Conservation (phyloP, 2,888 invertebrate genomes). For the Latheticus oryzae region DNA sequence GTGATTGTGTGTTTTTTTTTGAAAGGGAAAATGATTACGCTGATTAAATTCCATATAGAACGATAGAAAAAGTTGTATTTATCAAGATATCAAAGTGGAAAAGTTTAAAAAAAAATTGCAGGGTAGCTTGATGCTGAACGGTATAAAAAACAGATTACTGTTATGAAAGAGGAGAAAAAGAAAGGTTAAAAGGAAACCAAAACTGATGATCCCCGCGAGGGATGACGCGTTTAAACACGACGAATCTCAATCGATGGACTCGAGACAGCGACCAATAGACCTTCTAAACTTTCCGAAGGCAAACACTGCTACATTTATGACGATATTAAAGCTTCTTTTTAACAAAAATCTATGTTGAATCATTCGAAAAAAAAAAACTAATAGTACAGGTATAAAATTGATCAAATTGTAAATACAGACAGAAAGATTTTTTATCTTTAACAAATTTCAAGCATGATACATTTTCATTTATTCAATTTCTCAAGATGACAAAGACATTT, state of each 20-base stretch:
- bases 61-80: constrained; percentile 42
- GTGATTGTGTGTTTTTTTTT: constrained; percentile 23
- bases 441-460: constrained; percentile 38
- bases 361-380: too few species aligned
- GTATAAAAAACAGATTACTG: constrained; percentile 56
- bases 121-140: constrained; percentile 50
- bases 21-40: constrained; percentile 39
- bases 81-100: constrained; percentile 46
- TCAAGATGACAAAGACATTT: constrained; percentile 40
- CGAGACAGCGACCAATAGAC: constrained; percentile 42
- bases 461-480: constrained; percentile 43
- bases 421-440: constrained; percentile 37
- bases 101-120: constrained; percentile 44
- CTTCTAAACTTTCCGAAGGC: constrained; percentile 34
- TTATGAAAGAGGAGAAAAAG: constrained; percentile 53
- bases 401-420: too few species aligned
- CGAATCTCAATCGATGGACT: constrained; percentile 52
- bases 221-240: constrained; percentile 52
- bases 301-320: constrained; percentile 39
- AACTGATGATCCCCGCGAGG: constrained; percentile 55
- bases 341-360: constrained; percentile 5
- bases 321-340: constrained; percentile 26
- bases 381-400: too few species aligned
- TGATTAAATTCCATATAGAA: constrained; percentile 41
- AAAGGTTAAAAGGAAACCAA: constrained; percentile 54